phyloP scores from a whole-genome alignment of 2,797 vertebrate genomes.

The Parauchenoglanis punctatus region DNA sequence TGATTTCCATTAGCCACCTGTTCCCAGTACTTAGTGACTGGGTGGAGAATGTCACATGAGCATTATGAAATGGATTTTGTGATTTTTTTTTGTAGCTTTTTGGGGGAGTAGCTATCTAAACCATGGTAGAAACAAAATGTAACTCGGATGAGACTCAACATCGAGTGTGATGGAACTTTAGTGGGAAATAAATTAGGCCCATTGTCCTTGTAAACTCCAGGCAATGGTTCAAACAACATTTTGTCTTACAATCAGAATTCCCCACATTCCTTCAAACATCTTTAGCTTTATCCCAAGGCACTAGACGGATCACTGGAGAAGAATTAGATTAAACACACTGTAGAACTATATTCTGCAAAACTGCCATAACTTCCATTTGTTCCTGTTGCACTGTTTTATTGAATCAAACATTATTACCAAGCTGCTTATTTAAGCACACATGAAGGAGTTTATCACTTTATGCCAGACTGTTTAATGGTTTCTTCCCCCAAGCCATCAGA shows the following conservation, averaged over 20 bases:
- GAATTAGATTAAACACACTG: neutral
- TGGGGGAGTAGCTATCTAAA: neutral
- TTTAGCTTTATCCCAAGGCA: neutral
- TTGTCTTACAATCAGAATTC: neutral
- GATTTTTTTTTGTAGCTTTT: neutral
- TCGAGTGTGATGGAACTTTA: neutral
- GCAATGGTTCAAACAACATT: neutral
- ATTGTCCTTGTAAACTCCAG: neutral
- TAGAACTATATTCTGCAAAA: neutral
- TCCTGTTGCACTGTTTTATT: neutral
- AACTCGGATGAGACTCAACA: neutral
- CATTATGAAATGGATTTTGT: neutral
- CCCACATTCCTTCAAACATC: neutral
- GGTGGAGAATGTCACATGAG: neutral
- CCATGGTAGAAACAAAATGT: neutral
- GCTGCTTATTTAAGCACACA: neutral
- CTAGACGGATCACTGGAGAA: neutral
- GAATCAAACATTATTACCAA: neutral
- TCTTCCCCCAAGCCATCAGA: no score
- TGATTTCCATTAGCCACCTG: conserved; percentile 6
- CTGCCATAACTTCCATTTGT: neutral
- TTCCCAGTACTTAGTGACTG: conserved; percentile 20
- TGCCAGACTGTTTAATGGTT: no score
- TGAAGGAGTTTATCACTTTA: neutral
- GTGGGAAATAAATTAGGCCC: neutral